These are phyloP conservation scores for Zaprionus ghesquierei DNA, from an alignment of 1,140 invertebrate genomes.

Conservation along the genomic window DNA sequence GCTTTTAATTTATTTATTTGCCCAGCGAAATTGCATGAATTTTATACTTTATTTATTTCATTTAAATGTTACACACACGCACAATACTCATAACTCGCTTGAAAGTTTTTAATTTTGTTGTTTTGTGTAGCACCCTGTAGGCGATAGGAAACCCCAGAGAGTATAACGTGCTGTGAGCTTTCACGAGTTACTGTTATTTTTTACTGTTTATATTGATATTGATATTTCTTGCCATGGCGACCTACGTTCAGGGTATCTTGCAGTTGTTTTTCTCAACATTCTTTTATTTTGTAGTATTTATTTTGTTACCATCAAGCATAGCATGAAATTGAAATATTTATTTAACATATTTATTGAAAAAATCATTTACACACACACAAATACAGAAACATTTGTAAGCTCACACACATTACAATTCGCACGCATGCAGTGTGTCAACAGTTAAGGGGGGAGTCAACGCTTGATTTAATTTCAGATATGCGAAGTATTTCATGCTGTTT, in stretches of 20 bases:
- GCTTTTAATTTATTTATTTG: conserved; percentile 11
- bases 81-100: conserved; percentile 1
- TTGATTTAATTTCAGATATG: conserved; percentile 66
- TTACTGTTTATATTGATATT: not conserved
- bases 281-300: not conserved
- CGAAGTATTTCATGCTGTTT: conserved; percentile 12
- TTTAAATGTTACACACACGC: conserved; percentile 3
- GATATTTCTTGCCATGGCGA: not conserved
- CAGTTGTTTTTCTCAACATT: not conserved
- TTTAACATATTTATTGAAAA: conserved; percentile 1
- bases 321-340: conserved; percentile 28
- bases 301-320: conserved; percentile 12
- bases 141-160: not conserved
- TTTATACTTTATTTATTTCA: conserved; percentile 20
- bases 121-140: not conserved
- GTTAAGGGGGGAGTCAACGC: not conserved
- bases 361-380: conserved; percentile 8
- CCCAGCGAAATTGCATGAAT: not conserved
- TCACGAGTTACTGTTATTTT: too few relatives aligned
- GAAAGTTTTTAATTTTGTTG: conserved; percentile 10
- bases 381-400: too few relatives aligned
- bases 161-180: not conserved
- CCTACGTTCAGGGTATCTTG: not conserved
- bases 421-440: not conserved
- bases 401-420: not conserved